These are phyloP conservation scores for Drosophila mayri DNA, from an alignment of 1,140 invertebrate species.

Conservation along the genomic window DNA sequence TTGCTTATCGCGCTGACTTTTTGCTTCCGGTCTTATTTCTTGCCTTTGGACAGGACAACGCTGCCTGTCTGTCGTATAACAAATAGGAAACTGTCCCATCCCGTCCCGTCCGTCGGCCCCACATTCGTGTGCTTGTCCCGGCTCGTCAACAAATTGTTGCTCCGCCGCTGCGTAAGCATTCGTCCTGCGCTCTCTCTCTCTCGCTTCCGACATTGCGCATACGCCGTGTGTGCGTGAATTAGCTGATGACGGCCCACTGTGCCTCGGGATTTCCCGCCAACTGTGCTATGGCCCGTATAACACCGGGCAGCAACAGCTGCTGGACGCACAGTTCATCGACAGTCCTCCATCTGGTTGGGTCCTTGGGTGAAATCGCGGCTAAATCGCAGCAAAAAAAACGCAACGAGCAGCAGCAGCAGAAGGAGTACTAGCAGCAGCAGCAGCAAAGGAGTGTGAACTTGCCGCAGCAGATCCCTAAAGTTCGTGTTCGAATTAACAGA, in stretches of 20 bases:
- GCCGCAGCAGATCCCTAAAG: conserved; percentile 10
- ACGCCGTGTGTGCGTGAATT: conserved; percentile 67
- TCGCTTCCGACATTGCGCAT: conserved; percentile 64
- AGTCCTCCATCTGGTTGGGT: conserved; percentile 72
- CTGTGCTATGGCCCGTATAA: conserved; percentile 67
- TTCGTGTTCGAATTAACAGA: conserved; percentile 16
- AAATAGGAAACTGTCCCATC: conserved; percentile 35
- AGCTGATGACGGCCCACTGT: conserved; percentile 53
- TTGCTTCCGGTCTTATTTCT: conserved; percentile 72
- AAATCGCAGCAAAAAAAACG: conserved; percentile 32
- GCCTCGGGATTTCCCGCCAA: conserved; percentile 28
- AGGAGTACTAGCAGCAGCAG: conserved; percentile 31
- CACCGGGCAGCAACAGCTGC: conserved; percentile 69
- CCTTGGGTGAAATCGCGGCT: conserved; percentile 56
- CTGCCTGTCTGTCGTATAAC: conserved; percentile 50
- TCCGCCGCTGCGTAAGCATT: conserved; percentile 63
- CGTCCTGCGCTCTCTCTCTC: conserved; percentile 17
- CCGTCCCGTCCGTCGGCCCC: conserved; percentile 5
- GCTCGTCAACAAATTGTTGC: conserved; percentile 79
- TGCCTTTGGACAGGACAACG: conserved; percentile 50
- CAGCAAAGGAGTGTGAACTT: conserved; percentile 16
- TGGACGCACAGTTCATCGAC: conserved; percentile 75
- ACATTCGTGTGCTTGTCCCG: conserved; percentile 32
- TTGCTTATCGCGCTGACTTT: conserved; percentile 79
- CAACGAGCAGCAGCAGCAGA: conserved; percentile 27